Base-by-base conservation (phyloP, 2,888 invertebrate genomes). In the Sesamia inferens region DNA sequence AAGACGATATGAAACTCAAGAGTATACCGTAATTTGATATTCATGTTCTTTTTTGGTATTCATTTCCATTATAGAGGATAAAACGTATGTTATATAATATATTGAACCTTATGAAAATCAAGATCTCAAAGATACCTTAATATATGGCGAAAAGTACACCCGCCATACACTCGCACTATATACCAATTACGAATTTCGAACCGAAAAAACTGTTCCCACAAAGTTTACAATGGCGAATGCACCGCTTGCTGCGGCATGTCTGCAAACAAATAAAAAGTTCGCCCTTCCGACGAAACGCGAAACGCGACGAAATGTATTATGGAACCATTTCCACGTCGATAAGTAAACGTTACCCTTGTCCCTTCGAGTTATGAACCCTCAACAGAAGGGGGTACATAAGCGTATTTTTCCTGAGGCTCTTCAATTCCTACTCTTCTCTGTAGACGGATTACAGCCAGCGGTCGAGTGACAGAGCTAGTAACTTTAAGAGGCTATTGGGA, bases 281-380 rank as follows among this genome's bases (percentile, higher is more conserved):
- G 77, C 88, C 87, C 90, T 90, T 90, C 88, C 90, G 86, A 81
- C 81, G 87, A 88, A 89, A 88, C 86, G 87, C 83, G 87, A 88
- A 88, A 90, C 88, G 88, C 89, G 88, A 89, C 88, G 87, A 90
- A 93, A 94, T 93, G 91, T 93, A 94, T 94, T 92, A 93, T 91
- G 89, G 89, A 90, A 92, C 93, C 93, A 93, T 93, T 95, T 94
- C 92, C 93, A 91, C 92, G 92, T 92, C 94, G 93, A 94, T 94
- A 95, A 95, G 94, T 94, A 94, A 95, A 95, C 93, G 93, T 93
- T 93, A 92, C 93, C 93, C 93, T 91, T 92, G 93, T 94, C 92
- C 90, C 89, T 85, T 78, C 89, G 90, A 94, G 92, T 92, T 93
- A 93, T 93, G 92, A 92, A 92, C 93, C 92, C 92, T 91, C 90